Evolutionary conservation across 2,888 invertebrate species (phyloP), one percentile per base, ranked within the genome.

Genomic region (Elgonia sp.): DNA sequence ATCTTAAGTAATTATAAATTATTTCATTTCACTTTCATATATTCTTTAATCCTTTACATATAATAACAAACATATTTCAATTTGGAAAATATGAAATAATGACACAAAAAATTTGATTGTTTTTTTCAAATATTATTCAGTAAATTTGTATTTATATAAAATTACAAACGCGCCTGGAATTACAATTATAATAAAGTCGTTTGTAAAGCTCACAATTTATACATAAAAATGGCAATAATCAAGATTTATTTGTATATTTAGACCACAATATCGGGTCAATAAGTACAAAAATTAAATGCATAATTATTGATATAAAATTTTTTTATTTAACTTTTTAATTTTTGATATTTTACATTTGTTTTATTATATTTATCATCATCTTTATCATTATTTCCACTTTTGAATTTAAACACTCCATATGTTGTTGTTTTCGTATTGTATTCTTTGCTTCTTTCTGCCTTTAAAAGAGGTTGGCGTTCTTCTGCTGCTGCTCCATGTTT

Each of bases 221-320:
- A 60, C 21, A 72, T 72, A 77, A 77, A 65, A 72, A 79, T 73
- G 60, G 57, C 67, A 73, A 62, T 81, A 70, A 76, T 63, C 4
- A 63, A 29, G 29, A 29, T 29, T 63, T 63, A 60, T 65, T 75
- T 69, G 77, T 86, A 69, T 85, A 21, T 65, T 50, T 67, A 62
- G 63, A 77, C 40, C 73, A n/a, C 46, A 18, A 57, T 80, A 21
- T 77, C 37, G 21, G 42, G 21, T 46, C 5, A 55, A 57, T n/a
- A n/a, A 57, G 10, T n/a, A 16, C 12, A n/a, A 10, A 46, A 46
- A 79, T 72, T 29, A 69, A 80, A 55, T 57, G n/a, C 40, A 63
- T 10, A 55, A n/a, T 85, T 73, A 73, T 16, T 42, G 16, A n/a
- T n/a, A n/a, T n/a, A n/a, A n/a, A n/a, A n/a, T n/a, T n/a, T n/a